phyloP scores from a whole-genome alignment of 2,797 vertebrate species.

The Sebastes trivittatus region DNA sequence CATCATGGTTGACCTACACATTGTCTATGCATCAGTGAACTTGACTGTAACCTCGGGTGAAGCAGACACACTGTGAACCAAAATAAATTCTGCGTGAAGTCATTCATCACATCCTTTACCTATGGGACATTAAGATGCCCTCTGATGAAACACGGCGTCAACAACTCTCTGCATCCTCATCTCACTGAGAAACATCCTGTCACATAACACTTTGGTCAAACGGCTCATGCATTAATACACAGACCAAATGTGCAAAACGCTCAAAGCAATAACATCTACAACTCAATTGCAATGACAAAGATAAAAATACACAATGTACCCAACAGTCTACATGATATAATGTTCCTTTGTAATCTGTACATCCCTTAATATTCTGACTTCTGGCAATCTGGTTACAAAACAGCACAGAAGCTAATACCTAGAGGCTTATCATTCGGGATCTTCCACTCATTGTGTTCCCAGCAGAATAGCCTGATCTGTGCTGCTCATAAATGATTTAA shows the following conservation, averaged over 20 bases:
- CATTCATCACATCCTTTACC: constrained; percentile 5
- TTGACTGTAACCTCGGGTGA: constrained; percentile 33
- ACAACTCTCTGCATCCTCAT: not conserved
- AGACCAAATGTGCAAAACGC: not conserved
- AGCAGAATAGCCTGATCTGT: constrained; percentile 14
- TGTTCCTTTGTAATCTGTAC: constrained; percentile 1
- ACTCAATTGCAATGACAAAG: not conserved
- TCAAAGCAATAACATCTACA: not conserved
- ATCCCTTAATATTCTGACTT: constrained; percentile 19
- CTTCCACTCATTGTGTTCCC: constrained; percentile 14
- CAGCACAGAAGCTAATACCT: constrained; percentile 2
- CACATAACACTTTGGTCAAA: constrained; percentile 5
- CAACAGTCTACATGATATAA: not conserved
- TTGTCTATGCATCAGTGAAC: constrained; percentile 70
- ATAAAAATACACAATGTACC: not conserved
- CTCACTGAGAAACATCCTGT: constrained; percentile 3
- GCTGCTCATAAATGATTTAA: constrained; percentile 33
- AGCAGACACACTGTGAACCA: constrained; percentile 31
- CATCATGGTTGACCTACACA: constrained; percentile 75
- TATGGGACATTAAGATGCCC: not conserved
- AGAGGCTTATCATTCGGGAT: constrained; percentile 22
- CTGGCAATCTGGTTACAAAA: constrained; percentile 30
- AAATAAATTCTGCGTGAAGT: constrained; percentile 31
- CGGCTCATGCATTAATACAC: not conserved
- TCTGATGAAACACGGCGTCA: constrained; percentile 11